A percentile compares a stretch with the other conserved stretches of the same genome.
Evolutionary conservation across 2,797 vertebrate species (phyloP).

Genomic region (Gallinago stenura): DNA sequence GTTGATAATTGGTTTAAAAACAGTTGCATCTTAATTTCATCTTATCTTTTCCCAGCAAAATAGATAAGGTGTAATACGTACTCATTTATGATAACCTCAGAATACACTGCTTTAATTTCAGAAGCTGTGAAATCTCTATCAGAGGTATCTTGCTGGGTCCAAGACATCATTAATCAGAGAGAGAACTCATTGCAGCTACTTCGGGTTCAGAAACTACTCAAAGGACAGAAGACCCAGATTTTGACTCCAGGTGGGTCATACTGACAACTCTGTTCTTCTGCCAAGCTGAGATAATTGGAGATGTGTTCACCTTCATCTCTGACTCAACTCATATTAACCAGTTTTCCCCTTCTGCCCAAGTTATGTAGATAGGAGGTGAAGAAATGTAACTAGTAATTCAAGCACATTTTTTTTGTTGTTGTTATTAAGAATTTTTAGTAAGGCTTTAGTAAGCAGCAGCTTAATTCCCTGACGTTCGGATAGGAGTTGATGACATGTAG

Average conservation of each 20-base stretch:
- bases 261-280: not conserved
- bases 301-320: not conserved
- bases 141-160: slow-evolving; percentile 62
- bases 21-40: not conserved
- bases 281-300: not conserved
- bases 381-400: not conserved
- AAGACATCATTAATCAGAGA: slow-evolving; percentile 49
- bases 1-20: not conserved
- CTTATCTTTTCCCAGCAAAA: not conserved
- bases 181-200: slow-evolving; percentile 77
- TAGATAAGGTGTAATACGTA: accelerated
- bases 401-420: not conserved
- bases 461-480: not conserved
- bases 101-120: slow-evolving; percentile 46
- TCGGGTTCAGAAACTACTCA: slow-evolving; percentile 80
- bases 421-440: not conserved
- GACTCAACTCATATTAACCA: not conserved
- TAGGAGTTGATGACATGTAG: not conserved
- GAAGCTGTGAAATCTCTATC: slow-evolving; percentile 70
- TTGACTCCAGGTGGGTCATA: slow-evolving; percentile 70
- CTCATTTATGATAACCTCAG: not conserved
- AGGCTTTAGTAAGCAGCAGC: not conserved
- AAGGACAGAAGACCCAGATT: slow-evolving; percentile 73
- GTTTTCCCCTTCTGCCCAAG: not conserved
- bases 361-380: not conserved